Base-by-base conservation (phyloP, 2,888 invertebrate species). In the Yponomeuta cagnagella region DNA sequence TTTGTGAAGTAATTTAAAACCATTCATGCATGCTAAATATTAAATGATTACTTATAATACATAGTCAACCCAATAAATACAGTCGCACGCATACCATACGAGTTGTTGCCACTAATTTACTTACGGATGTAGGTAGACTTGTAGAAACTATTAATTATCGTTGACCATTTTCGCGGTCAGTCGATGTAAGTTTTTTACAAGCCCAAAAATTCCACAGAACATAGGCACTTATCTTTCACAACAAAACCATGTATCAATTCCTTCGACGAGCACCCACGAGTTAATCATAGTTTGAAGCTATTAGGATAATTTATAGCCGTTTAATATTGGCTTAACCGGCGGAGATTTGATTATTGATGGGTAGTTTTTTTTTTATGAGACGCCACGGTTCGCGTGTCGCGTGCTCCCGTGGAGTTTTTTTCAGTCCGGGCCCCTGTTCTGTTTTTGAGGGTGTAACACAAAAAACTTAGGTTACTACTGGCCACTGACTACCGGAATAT, bases 261-360 rank as follows among this genome's bases (percentile, higher is more conserved):
- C 70, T 43, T 64, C 72, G 74, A 75, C 75, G 75, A 74, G 77
- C 77, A 77, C 77, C 80, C 78, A 78, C 77, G 76, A 80, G 78
- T 82, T 83, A 82, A 86, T 75, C 74, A 75, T 88, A 84, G 85
- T 88, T 87, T 82, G 82, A 80, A 84, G 84, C 83, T 87, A 91
- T 92, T 91, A 90, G 81, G 83, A 88, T 91, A 92, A 92, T 90
- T 90, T 91, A 92, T 90, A 89, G 89, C 85, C 84, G 83, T 89
- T 90, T 90, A 90, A 90, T 91, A 88, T 82, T 80, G 83, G 80
- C 80, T 30, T 70, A 84, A 84, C 82, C 84, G 81, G 80, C 82
- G 78, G 84, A 84, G 87, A 88, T 90, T 89, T 89, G 84, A 88
- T 90, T 89, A 89, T 90, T 85, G 87, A 87, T 85, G 52, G 52